A percentile compares a stretch with the other conserved stretches of the same genome.
phyloP scores from a whole-genome alignment of 2,797 vertebrate species.

The Rhinichthys osculus region DNA sequence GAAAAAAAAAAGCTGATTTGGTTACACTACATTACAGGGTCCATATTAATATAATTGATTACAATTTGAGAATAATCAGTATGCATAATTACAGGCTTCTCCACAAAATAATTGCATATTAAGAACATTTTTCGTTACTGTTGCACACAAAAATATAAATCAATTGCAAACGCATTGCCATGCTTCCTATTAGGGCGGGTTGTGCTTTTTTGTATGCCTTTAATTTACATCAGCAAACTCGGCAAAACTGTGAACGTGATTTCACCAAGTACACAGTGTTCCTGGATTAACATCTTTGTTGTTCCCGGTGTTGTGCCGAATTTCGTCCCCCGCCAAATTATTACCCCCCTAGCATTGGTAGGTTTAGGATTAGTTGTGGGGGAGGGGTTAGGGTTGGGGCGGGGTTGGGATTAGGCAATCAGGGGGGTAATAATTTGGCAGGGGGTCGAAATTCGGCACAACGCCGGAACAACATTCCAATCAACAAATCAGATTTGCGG shows the following conservation, averaged over 20 bases:
- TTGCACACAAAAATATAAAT: not conserved
- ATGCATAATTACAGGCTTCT: constrained; percentile 31
- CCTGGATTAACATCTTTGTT: not conserved
- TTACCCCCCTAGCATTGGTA: too few relatives aligned
- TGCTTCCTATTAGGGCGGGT: not conserved
- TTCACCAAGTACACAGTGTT: not conserved
- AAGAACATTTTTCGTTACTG: not conserved
- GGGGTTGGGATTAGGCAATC: too few relatives aligned
- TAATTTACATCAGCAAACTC: not conserved
- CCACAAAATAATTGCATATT: constrained; percentile 34
- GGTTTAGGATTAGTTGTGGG: too few relatives aligned
- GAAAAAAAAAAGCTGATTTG: not conserved
- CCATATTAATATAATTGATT: constrained; percentile 29
- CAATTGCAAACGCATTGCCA: not conserved
- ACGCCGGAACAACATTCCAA: not conserved
- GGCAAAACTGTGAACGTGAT: not conserved
- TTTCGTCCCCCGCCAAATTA: too few relatives aligned
- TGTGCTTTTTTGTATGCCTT: not conserved
- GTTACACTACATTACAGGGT: constrained; percentile 22
- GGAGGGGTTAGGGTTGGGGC: too few relatives aligned
- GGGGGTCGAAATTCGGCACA: too few relatives aligned
- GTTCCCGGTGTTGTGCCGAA: too few relatives aligned
- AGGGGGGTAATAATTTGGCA: too few relatives aligned
- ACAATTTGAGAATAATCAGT: constrained; percentile 22
- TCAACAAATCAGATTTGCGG: not conserved